Percentiles rank a stretch among this genome's conserved stretches.
Conservation (phyloP, 2,888 invertebrate species). For the Orthosia cruda region DNA sequence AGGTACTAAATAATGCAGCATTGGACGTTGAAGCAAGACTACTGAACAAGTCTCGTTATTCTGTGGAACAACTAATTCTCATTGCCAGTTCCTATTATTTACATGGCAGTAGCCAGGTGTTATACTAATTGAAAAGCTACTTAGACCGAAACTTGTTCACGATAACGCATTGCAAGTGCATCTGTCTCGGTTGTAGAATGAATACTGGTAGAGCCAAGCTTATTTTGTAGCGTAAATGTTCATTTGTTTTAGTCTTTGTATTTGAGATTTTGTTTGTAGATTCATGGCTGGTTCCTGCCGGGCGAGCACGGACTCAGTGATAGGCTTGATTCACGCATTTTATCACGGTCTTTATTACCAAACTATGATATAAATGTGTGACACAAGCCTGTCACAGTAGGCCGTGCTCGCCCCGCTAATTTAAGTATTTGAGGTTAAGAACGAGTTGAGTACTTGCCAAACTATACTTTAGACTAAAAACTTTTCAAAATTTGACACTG, state of each 20-base stretch:
- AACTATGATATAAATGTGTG: no score
- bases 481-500: no score
- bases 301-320: no score
- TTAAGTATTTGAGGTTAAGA: no score
- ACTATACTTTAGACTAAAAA: no score
- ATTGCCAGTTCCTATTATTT: constrained; percentile 17
- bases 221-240: neutral
- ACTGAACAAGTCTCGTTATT: constrained; percentile 3
- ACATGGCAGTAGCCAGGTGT: neutral
- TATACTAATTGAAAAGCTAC: constrained; percentile 8
- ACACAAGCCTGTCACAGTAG: no score
- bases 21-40: constrained; percentile 4
- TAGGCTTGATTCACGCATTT: no score
- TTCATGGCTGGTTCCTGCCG: neutral
- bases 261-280: neutral
- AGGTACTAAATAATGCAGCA: constrained; percentile 23
- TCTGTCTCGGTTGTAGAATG: neutral
- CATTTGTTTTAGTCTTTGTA: neutral
- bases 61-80: neutral
- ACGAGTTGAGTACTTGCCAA: no score
- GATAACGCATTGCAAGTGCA: constrained; percentile 50
- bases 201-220: constrained; percentile 23
- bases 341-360: no score
- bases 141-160: constrained; percentile 14
- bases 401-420: no score